A percentile compares a stretch with the other conserved stretches of the same genome.
Evolutionary conservation across 1,140 invertebrate genomes (phyloP).

Genomic region (Harlomillsia oculata): DNA sequence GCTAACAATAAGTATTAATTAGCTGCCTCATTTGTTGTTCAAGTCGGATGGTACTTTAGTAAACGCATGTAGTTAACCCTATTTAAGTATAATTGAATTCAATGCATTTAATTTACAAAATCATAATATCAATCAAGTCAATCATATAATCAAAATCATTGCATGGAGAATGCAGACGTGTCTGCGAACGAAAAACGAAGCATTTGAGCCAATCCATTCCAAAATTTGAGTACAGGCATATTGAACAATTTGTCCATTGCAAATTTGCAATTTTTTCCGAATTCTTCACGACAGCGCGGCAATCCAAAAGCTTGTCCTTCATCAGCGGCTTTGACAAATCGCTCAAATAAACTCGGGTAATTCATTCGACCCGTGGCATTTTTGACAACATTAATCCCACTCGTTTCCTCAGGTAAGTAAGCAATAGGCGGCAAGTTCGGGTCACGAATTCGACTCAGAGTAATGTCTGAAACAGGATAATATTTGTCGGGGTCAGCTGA

Average conservation of each 20-base stretch:
- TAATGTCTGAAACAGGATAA: constrained; percentile 36
- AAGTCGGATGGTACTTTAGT: too few species aligned
- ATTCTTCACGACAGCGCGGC: constrained; percentile 13
- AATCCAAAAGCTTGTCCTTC: constrained; percentile 20
- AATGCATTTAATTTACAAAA: too few species aligned
- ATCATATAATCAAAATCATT: too few species aligned
- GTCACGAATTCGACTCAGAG: constrained; percentile 34
- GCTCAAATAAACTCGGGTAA: constrained; percentile 18
- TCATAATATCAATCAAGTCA: too few species aligned
- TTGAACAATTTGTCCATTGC: constrained; percentile 27
- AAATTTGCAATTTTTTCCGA: constrained; percentile 18
- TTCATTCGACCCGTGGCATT: not conserved
- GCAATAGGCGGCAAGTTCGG: not conserved
- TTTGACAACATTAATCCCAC: not conserved
- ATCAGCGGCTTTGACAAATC: constrained; percentile 20
- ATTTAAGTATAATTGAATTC: too few species aligned
- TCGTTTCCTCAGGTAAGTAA: not conserved
- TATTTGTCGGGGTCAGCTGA: constrained; percentile 35
- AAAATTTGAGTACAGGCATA: constrained; percentile 30
- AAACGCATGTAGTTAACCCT: too few species aligned
- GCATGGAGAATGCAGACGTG: too few species aligned
- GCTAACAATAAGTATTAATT: too few species aligned
- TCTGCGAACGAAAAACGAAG: not conserved
- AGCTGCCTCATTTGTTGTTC: too few species aligned
- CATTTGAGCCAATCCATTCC: constrained; percentile 16